Evolutionary conservation across 1,140 invertebrate species (phyloP).

Genomic region (Euwallacea similis): DNA sequence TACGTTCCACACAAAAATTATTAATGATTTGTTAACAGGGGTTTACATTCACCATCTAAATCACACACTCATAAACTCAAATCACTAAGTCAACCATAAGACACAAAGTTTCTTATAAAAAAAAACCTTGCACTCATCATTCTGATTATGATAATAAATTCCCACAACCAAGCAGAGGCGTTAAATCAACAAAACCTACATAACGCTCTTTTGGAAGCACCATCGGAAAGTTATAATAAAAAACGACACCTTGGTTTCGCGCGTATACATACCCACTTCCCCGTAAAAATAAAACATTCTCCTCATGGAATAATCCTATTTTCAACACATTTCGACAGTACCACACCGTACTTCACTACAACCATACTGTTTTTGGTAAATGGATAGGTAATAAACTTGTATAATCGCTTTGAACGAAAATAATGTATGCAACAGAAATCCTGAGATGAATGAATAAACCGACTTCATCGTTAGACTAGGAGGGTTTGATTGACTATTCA

Average conservation of each 20-base stretch:
- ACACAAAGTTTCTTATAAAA: too few species aligned
- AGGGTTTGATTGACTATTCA: too few species aligned
- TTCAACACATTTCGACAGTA: neutral
- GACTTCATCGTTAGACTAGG: neutral
- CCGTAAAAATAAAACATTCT: conserved; percentile 37
- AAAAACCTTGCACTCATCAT: too few species aligned
- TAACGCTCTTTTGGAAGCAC: neutral
- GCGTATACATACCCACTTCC: conserved; percentile 29
- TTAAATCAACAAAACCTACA: conserved; percentile 1
- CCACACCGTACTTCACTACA: neutral
- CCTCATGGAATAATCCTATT: conserved; percentile 14
- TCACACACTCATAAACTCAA: too few species aligned
- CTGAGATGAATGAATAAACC: conserved; percentile 37
- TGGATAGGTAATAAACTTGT: conserved; percentile 16
- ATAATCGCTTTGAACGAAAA: conserved; percentile 22
- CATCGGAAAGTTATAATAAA: too few species aligned
- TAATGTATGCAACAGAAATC: conserved; percentile 33
- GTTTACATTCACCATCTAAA: too few species aligned
- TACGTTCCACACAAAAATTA: too few species aligned
- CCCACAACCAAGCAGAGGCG: neutral
- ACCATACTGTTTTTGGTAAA: conserved; percentile 21
- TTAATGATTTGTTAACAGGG: too few species aligned
- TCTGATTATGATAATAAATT: neutral
- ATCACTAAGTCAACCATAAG: too few species aligned
- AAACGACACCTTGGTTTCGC: conserved; percentile 1